Base-by-base conservation (phyloP, 53 echinoderm and acorn worm species). In the Henricia sp. region DNA sequence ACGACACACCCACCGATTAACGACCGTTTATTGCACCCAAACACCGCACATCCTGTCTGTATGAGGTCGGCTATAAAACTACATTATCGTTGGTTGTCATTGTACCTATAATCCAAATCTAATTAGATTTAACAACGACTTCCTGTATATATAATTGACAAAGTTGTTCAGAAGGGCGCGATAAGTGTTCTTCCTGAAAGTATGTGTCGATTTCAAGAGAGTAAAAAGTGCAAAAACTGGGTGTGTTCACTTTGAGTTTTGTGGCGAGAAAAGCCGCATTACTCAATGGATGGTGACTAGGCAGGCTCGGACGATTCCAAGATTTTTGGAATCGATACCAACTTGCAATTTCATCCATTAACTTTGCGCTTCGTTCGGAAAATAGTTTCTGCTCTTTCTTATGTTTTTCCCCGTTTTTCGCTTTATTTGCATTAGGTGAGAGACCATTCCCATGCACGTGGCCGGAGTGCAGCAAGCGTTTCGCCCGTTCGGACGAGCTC, bases 401-500 rank as follows among this genome's bases (percentile, higher is more conserved):
- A n/a, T n/a, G n/a, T n/a, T n/a, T n/a, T n/a, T n/a, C 21, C 13
- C 4, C 4, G 13, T 35, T 60, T 38, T 13, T 71, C 28, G 56
- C 14, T 38, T 35, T 69, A 43, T 20, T 25, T 52, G 84, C 37
- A 62, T 5, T 60, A 96, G 96, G 96, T 68, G 96, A 96, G 63
- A 70, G 94, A 64, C 96, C 96, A 14, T 96, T 93, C 67, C 96
- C 93, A 0, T 96, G 96, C 53, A 91, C 92, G 1, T 97, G 97
- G 97, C 83, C 75, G 20, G 90, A 92, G n/a, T 97, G 97, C 64
- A 80, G 82, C 62, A 97, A 97, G 75, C 82, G 93, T 27, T 97
- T 97, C 62, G 97, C 97, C 29, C 85, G 97, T 12, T 97, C 97
- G 6, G 97, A 97, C 67, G 97, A 97, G 67, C 90, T 97, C 10